Evolutionary conservation across 2,797 vertebrate genomes (phyloP).

Genomic region (Pristis pectinata): DNA sequence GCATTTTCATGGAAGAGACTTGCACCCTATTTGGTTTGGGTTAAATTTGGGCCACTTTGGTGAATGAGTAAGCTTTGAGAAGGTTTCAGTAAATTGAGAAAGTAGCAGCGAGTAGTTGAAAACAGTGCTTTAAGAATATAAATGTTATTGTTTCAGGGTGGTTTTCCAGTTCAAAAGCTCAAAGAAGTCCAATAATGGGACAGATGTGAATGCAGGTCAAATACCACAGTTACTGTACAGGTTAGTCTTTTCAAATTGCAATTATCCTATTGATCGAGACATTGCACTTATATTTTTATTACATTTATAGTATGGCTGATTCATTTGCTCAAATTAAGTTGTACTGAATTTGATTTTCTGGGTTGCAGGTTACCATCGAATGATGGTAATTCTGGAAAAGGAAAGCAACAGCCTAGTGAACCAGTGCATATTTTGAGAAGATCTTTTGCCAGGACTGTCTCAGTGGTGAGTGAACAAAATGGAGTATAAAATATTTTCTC

Average conservation of each 20-base stretch:
- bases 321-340: neutral
- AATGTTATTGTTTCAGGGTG: conserved; percentile 62
- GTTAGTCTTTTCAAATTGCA: conserved; percentile 49
- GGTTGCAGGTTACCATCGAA: conserved; percentile 82
- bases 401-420: conserved; percentile 93
- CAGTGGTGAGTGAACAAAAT: conserved; percentile 69
- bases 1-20: neutral
- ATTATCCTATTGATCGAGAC: neutral
- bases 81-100: neutral
- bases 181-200: conserved; percentile 98
- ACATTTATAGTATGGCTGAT: neutral
- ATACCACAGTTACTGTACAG: conserved; percentile 96
- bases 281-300: neutral
- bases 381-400: conserved; percentile 90
- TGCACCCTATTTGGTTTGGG: neutral
- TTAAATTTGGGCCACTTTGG: neutral
- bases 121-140: conserved; percentile 1
- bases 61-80: neutral
- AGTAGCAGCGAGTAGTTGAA: neutral
- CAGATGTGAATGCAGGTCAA: conserved; percentile 96
- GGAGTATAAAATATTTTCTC: neutral
- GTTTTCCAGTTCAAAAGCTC: conserved; percentile 99
- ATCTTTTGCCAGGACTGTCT: conserved; percentile 93
- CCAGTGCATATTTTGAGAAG: conserved; percentile 95
- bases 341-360: neutral